Evolutionary conservation across 2,888 invertebrate species (phyloP), one percentile per base, ranked within the genome.

Genomic region (Ochropleura leucogaster): DNA sequence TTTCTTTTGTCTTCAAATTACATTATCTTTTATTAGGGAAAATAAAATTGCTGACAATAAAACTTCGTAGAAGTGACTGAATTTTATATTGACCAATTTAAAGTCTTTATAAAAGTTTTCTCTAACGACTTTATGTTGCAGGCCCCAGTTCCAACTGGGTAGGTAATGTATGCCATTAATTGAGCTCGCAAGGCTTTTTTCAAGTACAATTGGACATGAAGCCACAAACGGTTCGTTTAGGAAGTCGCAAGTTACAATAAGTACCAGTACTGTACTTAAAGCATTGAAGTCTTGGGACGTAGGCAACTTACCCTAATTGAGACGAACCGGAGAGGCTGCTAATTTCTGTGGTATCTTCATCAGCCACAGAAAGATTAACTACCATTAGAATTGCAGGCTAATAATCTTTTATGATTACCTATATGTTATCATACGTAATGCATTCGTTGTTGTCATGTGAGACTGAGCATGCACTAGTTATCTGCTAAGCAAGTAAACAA

Each of bases 281-380:
- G 82, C 80, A 81, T 85, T 71, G 85, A 84, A 86, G 87, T 84
- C 69, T 83, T 80, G 80, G 79, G 79, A 82, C 79, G 85, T 79
- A 85, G 80, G 84, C 85, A 77, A 82, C 85, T 89, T 89, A 85
- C 84, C 85, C 87, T 89, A 87, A 91, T 90, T 92, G 85, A 87
- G 85, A 80, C 80, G 77, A 68, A 80, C 78, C 64, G 79, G 83
- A 87, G 86, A 81, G 80, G 79, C 89, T 86, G 87, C 89, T 91
- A 92, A 93, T 93, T 92, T 90, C 89, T 88, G 88, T 89, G 83
- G 85, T 90, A 90, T 93, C 92, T 91, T 93, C 92, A 92, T 86
- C 88, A 86, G 88, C 46, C 51, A 53, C 18, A 65, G 20, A 55
- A 59, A 44, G 20, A 64, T 71, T 5, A 83, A 87, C 85, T 86